Evolutionary conservation across 2,797 vertebrate species (phyloP), one percentile per base, ranked within the genome.

Genomic region (Cryptoblepharus egeriae): DNA sequence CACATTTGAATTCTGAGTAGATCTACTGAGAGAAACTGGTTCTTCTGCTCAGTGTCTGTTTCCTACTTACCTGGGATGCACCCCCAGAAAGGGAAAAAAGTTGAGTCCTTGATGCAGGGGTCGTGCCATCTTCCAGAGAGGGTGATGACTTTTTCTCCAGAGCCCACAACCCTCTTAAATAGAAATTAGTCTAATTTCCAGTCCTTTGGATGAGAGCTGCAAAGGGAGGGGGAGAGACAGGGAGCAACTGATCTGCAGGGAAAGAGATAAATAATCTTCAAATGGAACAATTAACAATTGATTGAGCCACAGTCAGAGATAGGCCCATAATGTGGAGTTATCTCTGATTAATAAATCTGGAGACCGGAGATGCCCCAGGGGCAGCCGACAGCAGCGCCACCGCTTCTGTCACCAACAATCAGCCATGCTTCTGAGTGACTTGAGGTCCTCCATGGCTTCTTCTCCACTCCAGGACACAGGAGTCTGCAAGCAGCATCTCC

Each of bases 231-330:
- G 49, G 73, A 4, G 35, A 8, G 22, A 39, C 15, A 22, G 28
- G 2, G 68, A 15, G 58, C 16, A 35, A 84, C 58, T 0, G 2
- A 89, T 91, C 84, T 90, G 86, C 87, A 80, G 88, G 85, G 83
- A 85, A 75, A 71, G 61, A 91, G 91, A 92, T 88, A 92, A 91
- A 91, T 87, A 89, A 91, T 93, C 86, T 88, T 91, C 89, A 89
- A 86, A 91, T 42, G 86, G 82, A 90, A 92, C 90, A 89, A 93
- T 92, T 93, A 92, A 84, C 88, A 84, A 91, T 93, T 87, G 84
- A 78, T 92, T 88, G 85, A 79, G 79, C 75, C 2, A 3, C 68
- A 1, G 5, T 84, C 37, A 55, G 80, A 86, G 90, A 92, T 87
- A 90, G 83, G 87, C 83, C 55, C 18, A 9, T 88, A 85, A 86